phyloP scores from a whole-genome alignment of 2,888 invertebrate species.

The Erynnis tages region DNA sequence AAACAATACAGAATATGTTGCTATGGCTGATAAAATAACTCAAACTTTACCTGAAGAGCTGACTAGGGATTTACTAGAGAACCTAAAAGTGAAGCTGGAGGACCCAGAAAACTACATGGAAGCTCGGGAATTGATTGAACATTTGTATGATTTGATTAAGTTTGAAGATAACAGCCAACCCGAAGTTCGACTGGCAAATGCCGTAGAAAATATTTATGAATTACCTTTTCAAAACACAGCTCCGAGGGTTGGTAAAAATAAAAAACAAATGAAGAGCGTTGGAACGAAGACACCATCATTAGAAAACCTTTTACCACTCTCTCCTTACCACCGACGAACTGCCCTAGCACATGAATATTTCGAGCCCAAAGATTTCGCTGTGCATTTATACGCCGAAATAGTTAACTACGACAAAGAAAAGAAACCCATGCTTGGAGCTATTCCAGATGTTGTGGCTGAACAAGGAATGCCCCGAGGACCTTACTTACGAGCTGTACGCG shows the following conservation, averaged over 20 bases:
- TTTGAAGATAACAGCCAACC: constrained; percentile 85
- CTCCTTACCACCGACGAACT: constrained; percentile 69
- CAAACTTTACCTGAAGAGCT: constrained; percentile 89
- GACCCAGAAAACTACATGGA: constrained; percentile 88
- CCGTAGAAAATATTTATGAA: constrained; percentile 83
- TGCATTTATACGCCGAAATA: constrained; percentile 84
- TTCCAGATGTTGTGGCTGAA: constrained; percentile 72
- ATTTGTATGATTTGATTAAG: constrained; percentile 87
- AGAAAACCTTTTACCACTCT: constrained; percentile 78
- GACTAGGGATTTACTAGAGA: constrained; percentile 86
- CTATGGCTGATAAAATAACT: constrained; percentile 83
- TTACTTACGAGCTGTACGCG: constrained; percentile 83
- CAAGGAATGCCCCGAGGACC: constrained; percentile 77
- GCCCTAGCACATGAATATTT: constrained; percentile 74
- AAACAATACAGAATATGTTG: constrained; percentile 42
- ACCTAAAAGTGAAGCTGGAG: constrained; percentile 85
- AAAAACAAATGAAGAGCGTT: constrained; percentile 74
- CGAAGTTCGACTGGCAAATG: constrained; percentile 48
- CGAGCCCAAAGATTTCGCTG: constrained; percentile 76
- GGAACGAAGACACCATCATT: constrained; percentile 82
- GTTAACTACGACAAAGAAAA: constrained; percentile 70
- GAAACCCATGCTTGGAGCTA: constrained; percentile 50
- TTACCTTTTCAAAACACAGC: constrained; percentile 77
- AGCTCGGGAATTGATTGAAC: constrained; percentile 89
- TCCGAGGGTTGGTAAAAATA: constrained; percentile 61